Base-by-base conservation (phyloP, 92 coral and sea anemone genomes). In the Metridium senile region DNA sequence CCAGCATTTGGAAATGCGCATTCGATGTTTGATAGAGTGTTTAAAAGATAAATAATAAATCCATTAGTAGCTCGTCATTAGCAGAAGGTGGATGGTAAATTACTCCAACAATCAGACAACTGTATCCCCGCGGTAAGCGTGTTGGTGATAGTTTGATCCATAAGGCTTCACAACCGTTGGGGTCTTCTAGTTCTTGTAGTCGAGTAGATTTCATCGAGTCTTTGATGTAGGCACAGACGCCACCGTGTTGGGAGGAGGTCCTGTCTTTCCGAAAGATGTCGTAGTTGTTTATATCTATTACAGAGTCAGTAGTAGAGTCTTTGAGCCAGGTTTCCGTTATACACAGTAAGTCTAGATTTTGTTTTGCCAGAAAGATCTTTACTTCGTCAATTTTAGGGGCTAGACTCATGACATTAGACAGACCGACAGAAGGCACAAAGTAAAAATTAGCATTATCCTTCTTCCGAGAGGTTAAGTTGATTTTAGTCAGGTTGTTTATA, bases 331-430 rank as follows among this genome's bases (percentile, higher is more conserved):
- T 19, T 70, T 52, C 74, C 43, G 72, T 35, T 13, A 11, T 67
- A 49, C 49, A 56, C 78, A 49, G 22, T 68, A 69, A 47, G 33
- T 67, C 73, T 69, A 33, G 58, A 9, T 69, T 66, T 58, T 29
- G 22, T 56, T 79, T 66, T 19, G 56, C 51, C 16, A 71, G 62
- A 31, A 71, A 71, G 33, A 71, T 63, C 21, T 46, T 68, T 58
- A 79, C 19, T 80, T 80, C 79, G 27, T 80, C 84, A 26, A 80
- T 70, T 71, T 80, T 80, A 0, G 79, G 84, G 32, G 71, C 74
- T 30, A 80, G 67, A 49, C 77, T 68, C 79, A 80, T 71, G n/a
- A 80, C 84, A 79, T 79, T 79, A 28, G 84, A 79, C 26, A 79
- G 52, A 46, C 72, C 66, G 49, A 79, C 18, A 35, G 49, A 39